Percentiles rank a stretch among this genome's conserved stretches.
phyloP scores from a whole-genome alignment of 2,797 vertebrate genomes.

The Phoeniculus purpureus region DNA sequence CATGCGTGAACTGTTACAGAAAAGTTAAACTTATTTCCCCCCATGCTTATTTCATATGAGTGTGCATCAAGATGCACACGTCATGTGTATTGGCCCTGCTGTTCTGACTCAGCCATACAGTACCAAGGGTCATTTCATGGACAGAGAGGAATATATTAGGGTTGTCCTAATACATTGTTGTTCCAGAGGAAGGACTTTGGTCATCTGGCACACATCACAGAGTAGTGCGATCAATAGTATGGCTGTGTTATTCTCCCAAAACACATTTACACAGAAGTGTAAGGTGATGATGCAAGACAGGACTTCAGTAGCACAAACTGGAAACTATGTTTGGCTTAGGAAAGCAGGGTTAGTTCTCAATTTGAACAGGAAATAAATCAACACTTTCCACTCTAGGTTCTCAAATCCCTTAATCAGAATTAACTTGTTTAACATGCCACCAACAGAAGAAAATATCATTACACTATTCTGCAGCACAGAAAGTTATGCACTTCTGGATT shows the following conservation, averaged over 20 bases:
- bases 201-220: neutral
- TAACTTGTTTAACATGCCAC: neutral
- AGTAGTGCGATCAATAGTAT: neutral
- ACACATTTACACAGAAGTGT: neutral
- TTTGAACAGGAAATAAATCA: slow-evolving; percentile 26
- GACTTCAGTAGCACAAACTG: neutral
- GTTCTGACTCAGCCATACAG: neutral
- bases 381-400: neutral
- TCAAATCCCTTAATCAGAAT: slow-evolving; percentile 4
- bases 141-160: neutral
- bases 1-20: neutral
- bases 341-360: neutral
- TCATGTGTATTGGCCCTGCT: neutral
- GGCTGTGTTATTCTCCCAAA: neutral
- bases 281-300: slow-evolving; percentile 7
- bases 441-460: neutral
- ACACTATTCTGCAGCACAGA: neutral
- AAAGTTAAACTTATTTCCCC: neutral
- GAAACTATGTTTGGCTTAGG: neutral
- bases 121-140: neutral
- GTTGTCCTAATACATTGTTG: too few relatives aligned
- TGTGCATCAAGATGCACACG: neutral
- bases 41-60: neutral
- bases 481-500: neutral
- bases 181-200: neutral